Base-by-base conservation (phyloP, 2,113 vertebrate species). In the Perognathus longimembris region DNA sequence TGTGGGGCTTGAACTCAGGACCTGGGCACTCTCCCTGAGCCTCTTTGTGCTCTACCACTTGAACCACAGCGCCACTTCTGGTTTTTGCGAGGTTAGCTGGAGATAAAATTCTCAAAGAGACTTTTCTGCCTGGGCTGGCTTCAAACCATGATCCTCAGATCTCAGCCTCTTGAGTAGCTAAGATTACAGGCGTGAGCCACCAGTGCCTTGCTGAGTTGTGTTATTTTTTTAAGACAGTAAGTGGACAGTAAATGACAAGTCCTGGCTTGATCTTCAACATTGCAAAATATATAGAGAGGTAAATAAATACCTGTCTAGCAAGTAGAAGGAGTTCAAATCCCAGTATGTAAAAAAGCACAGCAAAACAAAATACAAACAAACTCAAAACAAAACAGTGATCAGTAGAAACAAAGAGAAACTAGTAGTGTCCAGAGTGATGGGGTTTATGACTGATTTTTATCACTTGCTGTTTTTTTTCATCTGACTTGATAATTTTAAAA, bases 341-440 rank as follows among this genome's bases (percentile, higher is more conserved):
- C n/a, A n/a, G n/a, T n/a, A n/a, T n/a, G n/a, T n/a, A n/a, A n/a
- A n/a, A n/a, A n/a, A n/a, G n/a, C n/a, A n/a, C n/a, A n/a, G n/a
- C n/a, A n/a, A n/a, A n/a, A n/a, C n/a, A n/a, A n/a, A n/a, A n/a
- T n/a, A n/a, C n/a, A n/a, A n/a, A n/a, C n/a, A n/a, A n/a, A n/a
- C n/a, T n/a, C n/a, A n/a, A n/a, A n/a, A n/a, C n/a, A n/a, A n/a
- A n/a, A n/a, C n/a, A n/a, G n/a, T n/a, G n/a, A n/a, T n/a, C n/a
- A n/a, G 32, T 79, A 64, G 30, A 88, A 5, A n/a, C 42, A 79
- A 82, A 85, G 89, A 57, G 87, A 63, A 69, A 95, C 63, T n/a
- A 77, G 38, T 36, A 54, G 28, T 88, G 69, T 77, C 32, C 81
- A 26, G 14, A n/a, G 54, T 63, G 24, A 32, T 79, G 61, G 14